Conservation (phyloP, 2,113 vertebrate species). For the Chionis minor region DNA sequence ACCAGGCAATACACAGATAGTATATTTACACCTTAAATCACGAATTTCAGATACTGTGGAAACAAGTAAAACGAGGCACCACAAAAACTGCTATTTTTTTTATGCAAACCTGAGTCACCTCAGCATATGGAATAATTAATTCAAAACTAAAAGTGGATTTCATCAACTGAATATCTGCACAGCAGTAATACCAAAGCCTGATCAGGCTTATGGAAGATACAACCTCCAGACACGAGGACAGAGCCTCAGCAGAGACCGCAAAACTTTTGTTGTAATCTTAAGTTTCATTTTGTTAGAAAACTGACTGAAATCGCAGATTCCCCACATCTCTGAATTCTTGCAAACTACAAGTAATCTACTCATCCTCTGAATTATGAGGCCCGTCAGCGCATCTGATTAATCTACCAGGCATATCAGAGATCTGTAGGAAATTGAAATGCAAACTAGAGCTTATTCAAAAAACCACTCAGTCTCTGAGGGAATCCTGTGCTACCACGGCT, state of each 20-base stretch:
- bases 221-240: neutral
- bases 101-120: neutral
- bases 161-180: neutral
- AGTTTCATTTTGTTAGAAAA: neutral
- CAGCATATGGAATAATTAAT: neutral
- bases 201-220: neutral
- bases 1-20: neutral
- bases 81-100: too few relatives aligned
- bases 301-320: neutral
- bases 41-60: neutral
- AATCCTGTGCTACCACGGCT: neutral
- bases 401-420: neutral
- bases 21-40: accelerated
- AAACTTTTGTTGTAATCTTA: neutral
- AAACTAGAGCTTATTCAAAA: neutral
- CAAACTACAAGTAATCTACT: neutral
- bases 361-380: neutral
- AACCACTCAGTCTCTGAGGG: neutral
- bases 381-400: neutral
- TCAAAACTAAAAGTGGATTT: neutral
- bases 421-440: neutral
- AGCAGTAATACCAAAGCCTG: neutral
- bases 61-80: neutral
- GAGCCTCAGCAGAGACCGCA: neutral
- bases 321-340: neutral